Evolutionary conservation across 2,113 vertebrate species (phyloP), one percentile per base, ranked within the genome.

Genomic region (Mobula birostris): DNA sequence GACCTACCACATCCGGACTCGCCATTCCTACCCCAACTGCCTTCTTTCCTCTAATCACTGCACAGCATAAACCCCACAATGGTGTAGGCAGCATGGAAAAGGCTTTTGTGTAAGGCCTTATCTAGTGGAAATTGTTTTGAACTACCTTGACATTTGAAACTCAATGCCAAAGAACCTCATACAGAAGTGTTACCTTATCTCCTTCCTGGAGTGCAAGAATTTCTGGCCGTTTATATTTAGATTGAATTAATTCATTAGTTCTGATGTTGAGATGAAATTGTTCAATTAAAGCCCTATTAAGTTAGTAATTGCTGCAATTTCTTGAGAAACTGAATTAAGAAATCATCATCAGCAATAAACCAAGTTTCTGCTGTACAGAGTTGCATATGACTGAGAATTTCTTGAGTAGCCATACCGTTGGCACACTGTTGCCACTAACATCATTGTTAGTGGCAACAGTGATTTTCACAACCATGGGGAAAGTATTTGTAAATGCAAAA

Each of bases 331-430:
- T 61, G 21, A 27, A n/a, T 88, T 63, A 63, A 32, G 61, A 68
- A 66, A n/a, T n/a, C n/a, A 68, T 90, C 61, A 36, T 90, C 19
- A 32, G 85, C 29, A 88, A 88, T 32, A 1, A 32, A 17, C 19
- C 29, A 66, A 29, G 27, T n/a, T 36, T 68, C 61, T 32, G 61
- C 61, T 32, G 58, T n/a, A 32, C 27, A 90, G 15, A 90, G 29
- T 90, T 90, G 11, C 61, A 90, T 66, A 19, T 90, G 85, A 90
- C 32, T 90, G 85, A 90, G n/a, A 66, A 63, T 63, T 19, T 90
- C 85, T 58, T 90, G 61, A 40, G 27, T 58, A 66, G 11, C 61
- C 5, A 5, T 32, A 66, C 7, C n/a, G n/a, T n/a, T n/a, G n/a
- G n/a, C n/a, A n/a, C n/a, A n/a, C n/a, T n/a, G n/a, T n/a, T n/a